Conservation (phyloP, 2,113 vertebrate genomes). For the Tupaia chinensis region DNA sequence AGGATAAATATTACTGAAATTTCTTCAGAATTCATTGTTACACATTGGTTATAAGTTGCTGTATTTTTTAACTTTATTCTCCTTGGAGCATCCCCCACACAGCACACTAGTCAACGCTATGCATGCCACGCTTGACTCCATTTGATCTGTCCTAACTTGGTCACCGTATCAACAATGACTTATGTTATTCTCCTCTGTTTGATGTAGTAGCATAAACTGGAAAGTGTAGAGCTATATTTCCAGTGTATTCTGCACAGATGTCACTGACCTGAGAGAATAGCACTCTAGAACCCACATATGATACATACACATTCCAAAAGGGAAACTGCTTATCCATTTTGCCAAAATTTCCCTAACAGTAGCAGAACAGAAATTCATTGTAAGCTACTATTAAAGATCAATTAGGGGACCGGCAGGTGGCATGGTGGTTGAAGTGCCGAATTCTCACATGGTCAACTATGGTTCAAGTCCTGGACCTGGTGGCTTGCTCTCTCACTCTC, state of each 20-base stretch:
- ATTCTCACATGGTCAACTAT: too few relatives aligned
- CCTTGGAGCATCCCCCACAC: background rate
- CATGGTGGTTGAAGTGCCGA: too few relatives aligned
- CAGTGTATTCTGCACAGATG: background rate
- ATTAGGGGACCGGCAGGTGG: background rate
- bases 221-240: background rate
- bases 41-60: background rate
- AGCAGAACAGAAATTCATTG: background rate
- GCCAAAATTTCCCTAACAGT: background rate
- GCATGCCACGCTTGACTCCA: rapidly evolving
- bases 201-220: background rate
- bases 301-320: background rate
- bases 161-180: background rate
- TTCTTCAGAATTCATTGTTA: constrained; percentile 1
- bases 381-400: background rate
- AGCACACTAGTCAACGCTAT: background rate
- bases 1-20: background rate
- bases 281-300: too few relatives aligned
- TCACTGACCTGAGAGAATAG: background rate
- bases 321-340: background rate
- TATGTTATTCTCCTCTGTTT: background rate
- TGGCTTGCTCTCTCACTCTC: too few relatives aligned
- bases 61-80: background rate
- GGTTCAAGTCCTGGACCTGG: too few relatives aligned
- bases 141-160: background rate